Conservation (phyloP, 2,888 invertebrate genomes). For the Lasioglossum villosulum region DNA sequence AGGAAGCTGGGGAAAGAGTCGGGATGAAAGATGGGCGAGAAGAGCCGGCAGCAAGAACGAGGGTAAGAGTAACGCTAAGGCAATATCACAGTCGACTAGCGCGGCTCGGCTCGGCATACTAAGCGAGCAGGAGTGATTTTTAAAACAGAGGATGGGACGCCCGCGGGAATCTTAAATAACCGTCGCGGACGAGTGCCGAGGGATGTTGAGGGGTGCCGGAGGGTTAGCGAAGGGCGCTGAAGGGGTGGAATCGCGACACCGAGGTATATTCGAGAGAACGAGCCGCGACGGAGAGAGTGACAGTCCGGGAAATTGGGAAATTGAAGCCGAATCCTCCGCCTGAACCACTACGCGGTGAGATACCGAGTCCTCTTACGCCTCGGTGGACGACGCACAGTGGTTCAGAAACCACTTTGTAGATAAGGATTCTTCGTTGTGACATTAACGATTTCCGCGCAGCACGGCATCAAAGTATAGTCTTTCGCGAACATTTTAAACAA, state of each 20-base stretch:
- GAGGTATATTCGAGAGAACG: constrained; percentile 76
- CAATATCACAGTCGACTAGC: constrained; percentile 83
- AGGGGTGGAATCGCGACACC: constrained; percentile 42
- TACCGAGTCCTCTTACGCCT: constrained; percentile 14
- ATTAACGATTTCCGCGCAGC: too few relatives aligned
- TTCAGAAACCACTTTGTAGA: too few relatives aligned
- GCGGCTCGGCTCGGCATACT: constrained; percentile 78
- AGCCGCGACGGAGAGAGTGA: constrained; percentile 76
- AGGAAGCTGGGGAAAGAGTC: constrained; percentile 22
- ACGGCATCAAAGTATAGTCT: too few relatives aligned
- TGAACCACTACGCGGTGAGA: constrained; percentile 8
- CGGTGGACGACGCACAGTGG: too few relatives aligned
- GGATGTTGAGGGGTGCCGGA: neutral
- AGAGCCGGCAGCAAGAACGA: constrained; percentile 31
- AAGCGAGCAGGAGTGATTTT: constrained; percentile 80
- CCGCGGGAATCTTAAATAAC: constrained; percentile 80
- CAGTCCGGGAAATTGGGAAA: constrained; percentile 82
- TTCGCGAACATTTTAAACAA: too few relatives aligned
- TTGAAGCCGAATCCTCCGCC: constrained; percentile 73
- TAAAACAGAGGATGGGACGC: constrained; percentile 78
- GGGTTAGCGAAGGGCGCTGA: neutral
- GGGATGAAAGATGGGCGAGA: constrained; percentile 54
- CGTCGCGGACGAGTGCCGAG: constrained; percentile 42
- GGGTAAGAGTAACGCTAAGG: constrained; percentile 69
- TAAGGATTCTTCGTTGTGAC: too few relatives aligned